Conservation (phyloP, 1,140 invertebrate genomes). For the Lithobius niger region DNA sequence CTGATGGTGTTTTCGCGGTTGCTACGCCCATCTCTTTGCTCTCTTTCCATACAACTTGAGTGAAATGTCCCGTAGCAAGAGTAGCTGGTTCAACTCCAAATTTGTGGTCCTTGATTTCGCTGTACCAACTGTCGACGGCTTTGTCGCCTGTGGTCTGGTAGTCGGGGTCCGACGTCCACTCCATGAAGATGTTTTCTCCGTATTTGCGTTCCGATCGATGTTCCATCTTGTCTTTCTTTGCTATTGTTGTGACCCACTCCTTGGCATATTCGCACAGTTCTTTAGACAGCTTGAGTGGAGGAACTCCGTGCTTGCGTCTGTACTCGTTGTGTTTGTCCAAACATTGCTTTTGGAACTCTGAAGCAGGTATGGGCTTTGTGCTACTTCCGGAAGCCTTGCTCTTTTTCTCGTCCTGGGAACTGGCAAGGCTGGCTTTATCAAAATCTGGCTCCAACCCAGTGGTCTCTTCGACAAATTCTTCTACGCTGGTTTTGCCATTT, state of each 20-base stretch:
- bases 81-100: conserved; percentile 17
- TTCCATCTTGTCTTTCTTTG: conserved; percentile 22
- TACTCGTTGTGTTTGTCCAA: conserved; percentile 68
- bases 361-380: neutral
- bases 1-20: conserved; percentile 41
- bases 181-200: conserved; percentile 22
- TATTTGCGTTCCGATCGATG: conserved; percentile 27
- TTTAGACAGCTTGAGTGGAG: conserved; percentile 52
- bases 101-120: conserved; percentile 18
- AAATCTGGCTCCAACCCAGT: too few species aligned
- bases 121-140: conserved; percentile 21
- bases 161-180: conserved; percentile 18
- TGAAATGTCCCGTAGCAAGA: conserved; percentile 26
- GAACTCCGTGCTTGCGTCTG: conserved; percentile 52
- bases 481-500: too few species aligned
- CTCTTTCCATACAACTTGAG: conserved; percentile 49
- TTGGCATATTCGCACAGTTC: conserved; percentile 33
- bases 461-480: too few species aligned
- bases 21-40: conserved; percentile 58
- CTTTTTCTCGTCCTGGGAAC: neutral
- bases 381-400: neutral
- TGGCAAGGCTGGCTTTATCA: conserved; percentile 13
- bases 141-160: conserved; percentile 12
- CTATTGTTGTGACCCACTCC: conserved; percentile 34
- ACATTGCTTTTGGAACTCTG: conserved; percentile 60